These are phyloP conservation scores for Aphis gossypii DNA, from an alignment of 1,140 invertebrate genomes.

Conservation along the genomic window DNA sequence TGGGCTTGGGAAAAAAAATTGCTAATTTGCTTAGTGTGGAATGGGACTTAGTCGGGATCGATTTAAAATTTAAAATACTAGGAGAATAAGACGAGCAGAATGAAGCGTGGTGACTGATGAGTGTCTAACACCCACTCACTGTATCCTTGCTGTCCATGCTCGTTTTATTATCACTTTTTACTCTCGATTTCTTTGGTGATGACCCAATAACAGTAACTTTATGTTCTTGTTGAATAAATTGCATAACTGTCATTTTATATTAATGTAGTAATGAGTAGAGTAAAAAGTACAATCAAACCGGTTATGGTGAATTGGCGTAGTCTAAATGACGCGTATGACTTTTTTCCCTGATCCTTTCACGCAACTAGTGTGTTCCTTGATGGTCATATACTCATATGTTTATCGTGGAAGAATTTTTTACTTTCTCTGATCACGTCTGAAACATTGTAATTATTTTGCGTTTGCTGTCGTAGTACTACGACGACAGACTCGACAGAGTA, in stretches of 20 bases:
- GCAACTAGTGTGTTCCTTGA: neutral
- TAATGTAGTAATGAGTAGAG: conserved; percentile 3
- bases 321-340: conserved; percentile 10
- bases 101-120: neutral
- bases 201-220: conserved; percentile 18
- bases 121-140: neutral
- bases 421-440: conserved; percentile 47
- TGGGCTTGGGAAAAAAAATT: neutral
- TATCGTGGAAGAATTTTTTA: conserved; percentile 39
- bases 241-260: conserved; percentile 29
- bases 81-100: neutral
- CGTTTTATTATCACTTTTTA: neutral
- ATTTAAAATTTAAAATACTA: neutral
- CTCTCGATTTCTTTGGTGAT: conserved; percentile 19
- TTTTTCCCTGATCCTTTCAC: conserved; percentile 23
- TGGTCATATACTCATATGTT: conserved; percentile 45
- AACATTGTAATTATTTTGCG: conserved; percentile 34
- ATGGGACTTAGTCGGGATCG: neutral
- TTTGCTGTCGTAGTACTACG: neutral
- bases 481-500: neutral
- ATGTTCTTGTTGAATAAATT: neutral
- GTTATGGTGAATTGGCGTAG: conserved; percentile 27
- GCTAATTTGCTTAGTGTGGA: neutral
- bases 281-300: conserved; percentile 38
- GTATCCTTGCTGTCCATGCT: neutral